Conservation (phyloP, 2,888 invertebrate genomes). For the Petrolisthes manimaculis region DNA sequence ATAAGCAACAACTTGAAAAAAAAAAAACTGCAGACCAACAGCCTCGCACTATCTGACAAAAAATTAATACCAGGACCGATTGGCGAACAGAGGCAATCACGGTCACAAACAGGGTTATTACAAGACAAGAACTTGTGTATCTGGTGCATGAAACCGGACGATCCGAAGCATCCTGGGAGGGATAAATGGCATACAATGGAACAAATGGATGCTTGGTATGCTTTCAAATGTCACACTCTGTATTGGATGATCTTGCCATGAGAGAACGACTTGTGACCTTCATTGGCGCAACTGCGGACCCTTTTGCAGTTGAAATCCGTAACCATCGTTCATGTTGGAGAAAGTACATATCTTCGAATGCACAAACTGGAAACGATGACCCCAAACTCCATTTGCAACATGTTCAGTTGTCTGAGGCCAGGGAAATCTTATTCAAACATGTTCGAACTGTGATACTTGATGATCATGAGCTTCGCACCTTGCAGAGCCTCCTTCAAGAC, state of each 20-base stretch:
- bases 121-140: conserved; percentile 8
- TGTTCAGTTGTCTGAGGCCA: not conserved
- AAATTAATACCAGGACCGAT: no score
- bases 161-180: not conserved
- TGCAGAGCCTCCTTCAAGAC: not conserved
- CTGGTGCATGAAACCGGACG: conserved; percentile 16
- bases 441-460: not conserved
- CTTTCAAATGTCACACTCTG: not conserved
- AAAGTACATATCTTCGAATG: not conserved
- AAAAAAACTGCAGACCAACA: not conserved
- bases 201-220: not conserved
- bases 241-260: not conserved
- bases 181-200: conserved; percentile 10
- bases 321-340: not conserved
- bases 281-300: not conserved
- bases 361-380: not conserved
- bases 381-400: not conserved
- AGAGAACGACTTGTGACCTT: not conserved
- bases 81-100: not conserved
- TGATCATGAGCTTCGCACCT: not conserved
- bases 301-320: not conserved
- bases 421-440: not conserved
- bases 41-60: not conserved
- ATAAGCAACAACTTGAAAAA: not conserved
- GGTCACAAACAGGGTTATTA: conserved; percentile 7